phyloP scores from a whole-genome alignment of 2,888 invertebrate species.

The Diadegma fenestrale region DNA sequence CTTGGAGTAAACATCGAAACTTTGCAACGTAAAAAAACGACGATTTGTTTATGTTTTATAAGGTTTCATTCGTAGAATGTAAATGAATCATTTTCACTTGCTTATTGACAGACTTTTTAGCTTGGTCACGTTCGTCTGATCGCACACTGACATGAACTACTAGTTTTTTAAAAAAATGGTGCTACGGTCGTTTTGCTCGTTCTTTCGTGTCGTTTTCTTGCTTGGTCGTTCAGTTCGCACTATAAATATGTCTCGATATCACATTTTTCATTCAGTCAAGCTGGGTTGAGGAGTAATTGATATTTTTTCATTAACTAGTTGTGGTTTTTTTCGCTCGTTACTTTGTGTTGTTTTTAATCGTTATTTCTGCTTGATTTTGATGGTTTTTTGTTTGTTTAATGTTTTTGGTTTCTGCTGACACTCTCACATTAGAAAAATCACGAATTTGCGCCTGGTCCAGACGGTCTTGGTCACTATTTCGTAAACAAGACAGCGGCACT shows the following conservation, averaged over 20 bases:
- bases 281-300: slow-evolving; percentile 19
- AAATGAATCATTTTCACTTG: slow-evolving; percentile 15
- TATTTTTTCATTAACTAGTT: not conserved
- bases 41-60: slow-evolving; percentile 22
- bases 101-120: not conserved
- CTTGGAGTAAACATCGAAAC: slow-evolving; percentile 43
- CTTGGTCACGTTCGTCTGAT: slow-evolving; percentile 26
- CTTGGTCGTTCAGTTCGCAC: slow-evolving; percentile 30
- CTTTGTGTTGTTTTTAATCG: slow-evolving; percentile 24
- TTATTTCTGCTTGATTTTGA: slow-evolving; percentile 1
- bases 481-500: slow-evolving; percentile 81
- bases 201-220: not conserved
- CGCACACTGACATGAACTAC: slow-evolving; percentile 32
- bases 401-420: slow-evolving; percentile 16
- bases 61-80: not conserved
- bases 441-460: slow-evolving; percentile 62
- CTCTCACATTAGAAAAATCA: slow-evolving; percentile 45
- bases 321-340: slow-evolving; percentile 24
- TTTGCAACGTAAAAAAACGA: slow-evolving; percentile 18
- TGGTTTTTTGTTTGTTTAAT: slow-evolving; percentile 22
- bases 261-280: slow-evolving; percentile 38
- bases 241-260: slow-evolving; percentile 20
- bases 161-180: not conserved
- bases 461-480: slow-evolving; percentile 58
- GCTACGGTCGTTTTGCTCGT: not conserved